Evolutionary conservation across 2,797 vertebrate species (phyloP), one percentile per base, ranked within the genome.

Genomic region (Discoglossus pictus): DNA sequence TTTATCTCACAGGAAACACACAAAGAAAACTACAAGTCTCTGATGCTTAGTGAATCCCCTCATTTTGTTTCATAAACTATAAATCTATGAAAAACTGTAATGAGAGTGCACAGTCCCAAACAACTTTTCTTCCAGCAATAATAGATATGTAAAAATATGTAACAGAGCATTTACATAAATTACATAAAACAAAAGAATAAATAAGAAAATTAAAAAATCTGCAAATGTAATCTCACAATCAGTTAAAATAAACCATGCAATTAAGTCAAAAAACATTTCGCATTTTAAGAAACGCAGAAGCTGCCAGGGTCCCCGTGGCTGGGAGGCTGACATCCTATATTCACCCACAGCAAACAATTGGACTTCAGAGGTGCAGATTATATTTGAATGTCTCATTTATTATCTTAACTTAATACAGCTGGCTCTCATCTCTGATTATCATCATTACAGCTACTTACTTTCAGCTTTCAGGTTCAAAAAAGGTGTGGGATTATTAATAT

Each of bases 381-480:
- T 68, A 75, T 77, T 65, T 78, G 60, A 80, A 76, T 62, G 63
- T 65, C 77, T 76, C 63, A 38, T 78, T 79, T 77, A 78, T 73
- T 74, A 48, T 53, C 68, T 55, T 67, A 77, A 65, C 70, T 54
- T 59, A 42, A 65, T 78, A 75, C 77, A 82, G 78, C 75, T 79
- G 81, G 72, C 74, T 75, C 76, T 74, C 75, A 63, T 23, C 53
- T 38, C 60, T 65, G 34, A 68, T 78, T 80, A 63, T 66, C 73
- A 65, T 66, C 24, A 27, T 1, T 1, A 36, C 13, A 46, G 50
- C 61, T 55, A 25, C 65, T 46, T 66, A 54, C 13, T 60, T 60
- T 60, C 24, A 60, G 44, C 20, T 58, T 27, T 2, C 50, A 63
- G 61, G 74, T 79, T 79, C 78, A 80, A 69, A 80, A 80, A 53